phyloP scores from a whole-genome alignment of 2,113 vertebrate species.

The Pygoscelis adeliae region DNA sequence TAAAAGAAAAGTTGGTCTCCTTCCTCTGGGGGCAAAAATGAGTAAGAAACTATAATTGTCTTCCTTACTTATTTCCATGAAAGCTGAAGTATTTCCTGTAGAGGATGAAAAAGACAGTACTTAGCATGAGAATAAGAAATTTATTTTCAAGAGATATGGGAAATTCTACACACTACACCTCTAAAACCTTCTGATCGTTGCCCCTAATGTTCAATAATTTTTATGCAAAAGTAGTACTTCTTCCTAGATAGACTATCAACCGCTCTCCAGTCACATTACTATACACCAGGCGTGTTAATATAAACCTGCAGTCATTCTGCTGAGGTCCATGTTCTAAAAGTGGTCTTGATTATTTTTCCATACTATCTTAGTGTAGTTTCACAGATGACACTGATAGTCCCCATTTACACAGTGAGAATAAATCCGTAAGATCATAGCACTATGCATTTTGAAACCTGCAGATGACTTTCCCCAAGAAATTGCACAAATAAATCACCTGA shows the following conservation, averaged over 20 bases:
- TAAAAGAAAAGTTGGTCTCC: constrained; percentile 5
- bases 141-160: background rate
- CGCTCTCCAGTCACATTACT: background rate
- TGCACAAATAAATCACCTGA: constrained; percentile 54
- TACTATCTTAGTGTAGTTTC: background rate
- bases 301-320: constrained; percentile 10
- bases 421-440: constrained; percentile 20
- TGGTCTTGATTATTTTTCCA: background rate
- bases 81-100: background rate
- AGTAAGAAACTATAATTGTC: background rate
- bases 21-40: background rate
- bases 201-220: constrained; percentile 20
- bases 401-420: constrained; percentile 8
- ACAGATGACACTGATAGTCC: background rate
- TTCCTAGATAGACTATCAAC: background rate
- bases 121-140: background rate
- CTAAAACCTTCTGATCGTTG: background rate
- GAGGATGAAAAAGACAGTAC: background rate
- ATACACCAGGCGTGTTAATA: background rate
- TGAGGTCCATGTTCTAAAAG: background rate
- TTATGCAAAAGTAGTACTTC: background rate
- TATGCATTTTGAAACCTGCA: constrained; percentile 20
- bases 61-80: background rate
- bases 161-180: background rate
- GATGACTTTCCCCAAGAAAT: constrained; percentile 38